Base-by-base conservation (phyloP, 2,797 vertebrate species). In the Takifugu ocellatus region DNA sequence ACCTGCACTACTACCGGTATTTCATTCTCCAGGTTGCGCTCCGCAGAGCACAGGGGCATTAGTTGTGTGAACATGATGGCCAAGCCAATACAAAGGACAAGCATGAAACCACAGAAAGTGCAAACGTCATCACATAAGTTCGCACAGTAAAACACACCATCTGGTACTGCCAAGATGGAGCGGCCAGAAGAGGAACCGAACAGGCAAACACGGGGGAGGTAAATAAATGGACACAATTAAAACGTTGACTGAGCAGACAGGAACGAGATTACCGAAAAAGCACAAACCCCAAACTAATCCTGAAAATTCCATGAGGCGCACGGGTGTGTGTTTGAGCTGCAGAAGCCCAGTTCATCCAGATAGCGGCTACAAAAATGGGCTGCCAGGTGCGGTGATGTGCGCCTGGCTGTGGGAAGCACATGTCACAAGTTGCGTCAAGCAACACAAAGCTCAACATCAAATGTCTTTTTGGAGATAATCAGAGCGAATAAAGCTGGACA, bases 101-200 rank as follows among this genome's bases (percentile, higher is more conserved):
- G 63, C 54, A 56, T 67, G 70, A 75, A 82, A 84, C 73, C 74
- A 81, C 64, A 61, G 72, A 80, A 82, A 82, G 57, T 65, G 72
- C 77, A 59, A 68, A 73, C 82, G 82, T 88, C 74, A 84, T 87
- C 82, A 82, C 72, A 56, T 16, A 77, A 51, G 74, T 77, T 82
- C 74, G 80, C 66, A 61, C 61, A 33, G 48, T 61, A 68, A 78
- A 76, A 78, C 60, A 36, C 2, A 26, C 75, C 83, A 85, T 86
- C 83, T 89, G 81, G 69, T 74, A 61, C 61, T 39, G 54, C 50
- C 50, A 61, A 46, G 55, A 62, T 24, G n/a, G 44, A 25, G 48
- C 56, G 45, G 54, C 56, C 46, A 68, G 1, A 54, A 54, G 55
- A 36, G 26, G 50, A 16, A 57, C 43, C 66, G 1, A 54, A 51